Evolutionary conservation across 1,140 invertebrate genomes (phyloP), one percentile per base, ranked within the genome.

Genomic region (Choristoneura fumiferana): DNA sequence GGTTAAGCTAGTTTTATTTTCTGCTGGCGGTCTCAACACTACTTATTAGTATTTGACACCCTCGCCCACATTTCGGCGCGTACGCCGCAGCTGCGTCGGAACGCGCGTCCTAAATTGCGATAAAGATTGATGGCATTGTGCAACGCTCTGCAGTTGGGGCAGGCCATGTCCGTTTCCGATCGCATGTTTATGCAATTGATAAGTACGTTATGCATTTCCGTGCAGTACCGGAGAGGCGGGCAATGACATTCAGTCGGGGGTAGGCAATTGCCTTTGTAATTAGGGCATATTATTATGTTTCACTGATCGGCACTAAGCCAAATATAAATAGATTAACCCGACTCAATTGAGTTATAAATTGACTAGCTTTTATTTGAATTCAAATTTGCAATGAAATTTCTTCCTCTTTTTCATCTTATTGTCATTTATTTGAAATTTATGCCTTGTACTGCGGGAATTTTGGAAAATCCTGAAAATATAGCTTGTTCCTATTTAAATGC

Each of bases 141-240:
- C 76, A 75, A 70, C 36, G 22, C 6, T 29, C 2, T 62, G 18
- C 15, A 60, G 69, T 81, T 84, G 78, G 57, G 79, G 79, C 78
- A 87, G 81, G 78, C 69, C 79, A 77, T 83, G 79, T 84, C 81
- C 78, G 81, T 69, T 84, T 82, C 78, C 77, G 73, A 77, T 59
- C 70, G 70, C 75, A 63, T 67, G 56, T 67, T 76, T 76, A 75
- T 82, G 71, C 71, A 77, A 75, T 65, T 49, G 75, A 78, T 77
- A 75, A 65, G 10, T 22, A 22, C 18, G 29, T 49, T 49, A 49
- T 29, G 43, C 22, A 22, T 45, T 9, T 29, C 17, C 6, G 22
- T 49, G 22, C 22, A 29, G n/a, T n/a, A n/a, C n/a, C n/a, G 40
- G 15, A 43, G 14, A 40, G 17, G 40, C 22, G 43, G 6, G 8